Conservation (phyloP, 2,797 vertebrate species). For the Smutsia gigantea region DNA sequence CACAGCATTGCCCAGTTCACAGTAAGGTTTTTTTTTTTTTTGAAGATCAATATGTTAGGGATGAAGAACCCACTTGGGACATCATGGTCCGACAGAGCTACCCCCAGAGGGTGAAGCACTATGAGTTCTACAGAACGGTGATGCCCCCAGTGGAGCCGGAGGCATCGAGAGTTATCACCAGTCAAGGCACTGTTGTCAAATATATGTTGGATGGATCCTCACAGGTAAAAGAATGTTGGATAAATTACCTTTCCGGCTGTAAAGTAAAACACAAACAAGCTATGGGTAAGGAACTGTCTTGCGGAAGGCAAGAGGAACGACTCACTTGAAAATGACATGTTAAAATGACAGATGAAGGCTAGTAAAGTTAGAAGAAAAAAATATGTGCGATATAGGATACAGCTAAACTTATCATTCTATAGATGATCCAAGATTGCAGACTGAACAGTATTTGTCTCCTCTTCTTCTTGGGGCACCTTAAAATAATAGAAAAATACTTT, state of each 20-base stretch:
- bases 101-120: constrained; percentile 84
- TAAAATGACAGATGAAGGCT: not conserved
- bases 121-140: constrained; percentile 69
- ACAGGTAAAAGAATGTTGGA: constrained; percentile 86
- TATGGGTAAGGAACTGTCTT: not conserved
- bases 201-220: constrained; percentile 92
- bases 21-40: not conserved
- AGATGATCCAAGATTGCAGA: not conserved
- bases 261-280: not conserved
- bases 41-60: not conserved
- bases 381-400: not conserved
- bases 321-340: not conserved
- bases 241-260: not conserved
- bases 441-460: not conserved
- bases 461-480: not conserved
- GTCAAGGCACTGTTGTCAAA: constrained; percentile 92
- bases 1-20: not conserved
- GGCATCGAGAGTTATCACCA: constrained; percentile 90
- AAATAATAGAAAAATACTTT: not conserved
- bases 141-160: constrained; percentile 84
- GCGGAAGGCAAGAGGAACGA: not conserved
- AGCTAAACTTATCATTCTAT: not conserved
- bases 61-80: constrained; percentile 65
- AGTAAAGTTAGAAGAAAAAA: not conserved
- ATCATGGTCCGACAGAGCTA: constrained; percentile 92